These are phyloP conservation scores for Brienomyrus brachyistius DNA, from an alignment of 2,113 vertebrate species.

Conservation along the genomic window DNA sequence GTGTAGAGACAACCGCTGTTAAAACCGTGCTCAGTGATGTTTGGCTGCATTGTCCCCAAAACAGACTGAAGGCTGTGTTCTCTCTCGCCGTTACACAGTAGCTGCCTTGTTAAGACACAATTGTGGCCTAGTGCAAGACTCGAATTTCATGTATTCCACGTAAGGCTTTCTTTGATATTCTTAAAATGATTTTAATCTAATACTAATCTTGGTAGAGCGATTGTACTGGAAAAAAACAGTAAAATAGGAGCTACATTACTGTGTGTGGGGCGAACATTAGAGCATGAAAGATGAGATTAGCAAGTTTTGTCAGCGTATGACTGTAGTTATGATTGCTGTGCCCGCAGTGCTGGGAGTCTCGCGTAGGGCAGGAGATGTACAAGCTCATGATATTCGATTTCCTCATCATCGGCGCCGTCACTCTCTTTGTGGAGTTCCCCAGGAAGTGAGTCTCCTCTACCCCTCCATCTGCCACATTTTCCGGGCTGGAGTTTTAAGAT, in stretches of 20 bases:
- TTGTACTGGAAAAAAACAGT: background rate
- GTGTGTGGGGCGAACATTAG: background rate
- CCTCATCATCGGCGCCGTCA: constrained; percentile 73
- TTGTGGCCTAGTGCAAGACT: background rate
- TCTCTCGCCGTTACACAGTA: background rate
- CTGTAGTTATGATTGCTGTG: background rate
- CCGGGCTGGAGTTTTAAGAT: background rate
- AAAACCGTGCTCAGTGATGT: background rate
- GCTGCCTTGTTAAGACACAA: background rate
- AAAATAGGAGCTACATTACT: background rate
- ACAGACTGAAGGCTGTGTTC: background rate
- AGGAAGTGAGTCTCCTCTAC: constrained; percentile 72
- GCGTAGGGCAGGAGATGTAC: constrained; percentile 95
- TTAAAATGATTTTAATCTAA: background rate
- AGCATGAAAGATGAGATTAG: background rate
- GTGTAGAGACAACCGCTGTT: background rate
- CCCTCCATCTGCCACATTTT: background rate
- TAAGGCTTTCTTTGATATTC: background rate
- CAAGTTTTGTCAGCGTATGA: background rate
- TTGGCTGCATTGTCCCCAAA: background rate
- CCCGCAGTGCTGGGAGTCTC: constrained; percentile 89
- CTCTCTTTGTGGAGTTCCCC: constrained; percentile 81
- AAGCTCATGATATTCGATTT: constrained; percentile 95
- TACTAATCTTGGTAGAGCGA: background rate
- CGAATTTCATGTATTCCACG: background rate